These are phyloP conservation scores for Salminus brasiliensis DNA, from an alignment of 2,113 vertebrate genomes.

Conservation along the genomic window DNA sequence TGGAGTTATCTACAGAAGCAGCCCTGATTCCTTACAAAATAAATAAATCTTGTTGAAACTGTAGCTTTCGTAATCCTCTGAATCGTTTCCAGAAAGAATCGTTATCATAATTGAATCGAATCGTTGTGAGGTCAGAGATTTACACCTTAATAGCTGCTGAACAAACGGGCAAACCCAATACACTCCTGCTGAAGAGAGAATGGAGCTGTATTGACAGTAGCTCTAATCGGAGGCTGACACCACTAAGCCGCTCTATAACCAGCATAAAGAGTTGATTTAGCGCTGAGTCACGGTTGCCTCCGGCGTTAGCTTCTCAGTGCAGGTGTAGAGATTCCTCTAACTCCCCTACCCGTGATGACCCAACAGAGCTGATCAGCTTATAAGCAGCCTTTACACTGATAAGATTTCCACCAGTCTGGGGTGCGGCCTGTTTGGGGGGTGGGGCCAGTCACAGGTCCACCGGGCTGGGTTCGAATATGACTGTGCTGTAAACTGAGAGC, in stretches of 20 bases:
- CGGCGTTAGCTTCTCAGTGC: slow-evolving; percentile 15
- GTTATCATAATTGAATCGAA: not conserved
- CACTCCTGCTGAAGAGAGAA: not conserved
- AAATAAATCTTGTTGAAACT: no score
- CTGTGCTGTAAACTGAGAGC: no score
- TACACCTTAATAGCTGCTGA: not conserved
- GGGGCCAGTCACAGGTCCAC: not conserved
- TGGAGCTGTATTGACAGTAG: not conserved
- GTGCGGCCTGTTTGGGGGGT: not conserved
- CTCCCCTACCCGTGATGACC: slow-evolving; percentile 21
- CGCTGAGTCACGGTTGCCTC: slow-evolving; percentile 31
- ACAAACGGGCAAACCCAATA: not conserved
- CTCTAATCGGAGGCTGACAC: slow-evolving; percentile 12
- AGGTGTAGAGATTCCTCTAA: slow-evolving; percentile 36
- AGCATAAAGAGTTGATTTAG: slow-evolving; percentile 17
- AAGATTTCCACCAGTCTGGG: slow-evolving; percentile 17
- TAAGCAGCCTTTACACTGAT: not conserved
- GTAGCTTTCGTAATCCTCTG: not conserved
- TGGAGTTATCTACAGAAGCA: no score
- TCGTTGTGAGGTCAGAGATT: not conserved
- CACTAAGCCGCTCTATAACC: slow-evolving; percentile 9
- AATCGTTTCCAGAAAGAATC: not conserved
- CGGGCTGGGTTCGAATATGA: not conserved
- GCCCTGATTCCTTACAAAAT: no score
- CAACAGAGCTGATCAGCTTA: slow-evolving; percentile 43